Evolutionary conservation across 2,797 vertebrate species (phyloP).

Genomic region (Acrocephalus scirpaceus): DNA sequence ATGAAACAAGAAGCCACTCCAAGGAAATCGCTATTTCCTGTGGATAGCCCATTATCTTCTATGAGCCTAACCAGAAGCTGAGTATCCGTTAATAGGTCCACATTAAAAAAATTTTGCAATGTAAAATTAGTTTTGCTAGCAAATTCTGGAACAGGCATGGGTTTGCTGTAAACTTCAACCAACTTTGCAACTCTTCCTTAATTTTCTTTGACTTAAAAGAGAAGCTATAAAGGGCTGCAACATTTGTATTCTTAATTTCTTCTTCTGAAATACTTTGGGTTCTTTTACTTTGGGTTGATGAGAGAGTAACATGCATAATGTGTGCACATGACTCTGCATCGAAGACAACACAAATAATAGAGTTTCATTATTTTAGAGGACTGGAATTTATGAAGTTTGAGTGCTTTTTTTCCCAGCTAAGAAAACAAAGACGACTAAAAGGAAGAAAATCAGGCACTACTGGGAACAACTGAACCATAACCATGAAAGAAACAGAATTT

Average conservation of each 20-base stretch:
- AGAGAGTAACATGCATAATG: background rate
- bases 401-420: background rate
- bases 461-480: background rate
- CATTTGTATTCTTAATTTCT: background rate
- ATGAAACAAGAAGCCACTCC: background rate
- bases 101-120: background rate
- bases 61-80: background rate
- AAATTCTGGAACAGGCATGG: background rate
- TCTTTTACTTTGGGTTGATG: background rate
- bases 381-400: background rate
- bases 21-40: background rate
- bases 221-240: background rate
- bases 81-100: background rate
- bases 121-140: background rate
- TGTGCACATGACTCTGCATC: background rate
- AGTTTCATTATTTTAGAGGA: background rate
- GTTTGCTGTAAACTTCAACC: background rate
- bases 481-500: background rate
- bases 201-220: background rate
- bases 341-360: background rate
- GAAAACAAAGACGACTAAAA: slow-evolving; percentile 8
- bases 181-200: background rate
- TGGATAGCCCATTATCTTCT: background rate
- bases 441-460: background rate
- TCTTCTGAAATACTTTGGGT: background rate